Evolutionary conservation across 2,113 vertebrate species (phyloP), one percentile per base, ranked within the genome.

Genomic region (Carassius auratus): DNA sequence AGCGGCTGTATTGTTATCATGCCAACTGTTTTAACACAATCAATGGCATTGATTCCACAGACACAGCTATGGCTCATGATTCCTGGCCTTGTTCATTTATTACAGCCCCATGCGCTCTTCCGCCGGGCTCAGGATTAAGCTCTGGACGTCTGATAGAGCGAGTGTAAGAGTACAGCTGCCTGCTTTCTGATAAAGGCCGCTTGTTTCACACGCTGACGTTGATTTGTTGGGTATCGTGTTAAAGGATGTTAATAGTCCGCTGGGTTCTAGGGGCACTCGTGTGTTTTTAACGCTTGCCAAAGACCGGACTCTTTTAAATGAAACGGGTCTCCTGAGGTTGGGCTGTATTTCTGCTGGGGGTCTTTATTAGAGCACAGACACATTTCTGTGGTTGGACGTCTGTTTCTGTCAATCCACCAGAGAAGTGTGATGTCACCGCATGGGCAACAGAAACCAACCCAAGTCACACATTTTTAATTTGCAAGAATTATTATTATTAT

Each of bases 21-120:
- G 91, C 94, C 93, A 92, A 91, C 91, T 81, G 73, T 93, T 94
- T 94, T 94, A 95, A 93, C 94, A 91, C 91, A 91, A 95, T 97
- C 95, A 50, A 93, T 95, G 85, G 23, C 85, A 95, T 96, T 92
- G 94, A 96, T 95, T 93, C 75, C 87, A 85, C 86, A 76, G 89
- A 19, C 33, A 14, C 69, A 94, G 90, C 92, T 30, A 48, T 7
- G 91, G 92, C 94, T 96, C 92, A 93, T 94, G 91, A 89, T 92
- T 94, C 94, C 92, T 94, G 88, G 89, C 92, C 77, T 50, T 81
- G 68, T 90, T 92, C 92, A 94, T 59, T 61, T 79, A 79, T 92
- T 93, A 91, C 89, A 92, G 77, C 57, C 19, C 13, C 82, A 77
- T 80, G 52, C 73, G 52, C 91, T 88, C 81, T 87, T 92, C 74